These are phyloP conservation scores for Achroia grisella DNA, from an alignment of 1,140 invertebrate species.

Conservation along the genomic window DNA sequence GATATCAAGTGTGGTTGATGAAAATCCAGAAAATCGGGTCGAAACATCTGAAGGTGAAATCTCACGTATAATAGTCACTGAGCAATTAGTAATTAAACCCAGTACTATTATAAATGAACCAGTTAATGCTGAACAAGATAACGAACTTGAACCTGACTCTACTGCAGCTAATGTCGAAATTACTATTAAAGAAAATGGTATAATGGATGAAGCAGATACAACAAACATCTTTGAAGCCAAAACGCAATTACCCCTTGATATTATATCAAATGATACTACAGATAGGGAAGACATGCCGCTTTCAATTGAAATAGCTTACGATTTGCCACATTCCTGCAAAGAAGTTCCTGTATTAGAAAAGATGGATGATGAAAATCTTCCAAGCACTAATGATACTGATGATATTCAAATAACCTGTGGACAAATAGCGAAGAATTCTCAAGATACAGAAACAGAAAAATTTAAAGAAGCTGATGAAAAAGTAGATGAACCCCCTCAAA, in stretches of 20 bases:
- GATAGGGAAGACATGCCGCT: conserved; percentile 29
- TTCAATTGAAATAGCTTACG: conserved; percentile 46
- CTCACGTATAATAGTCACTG: no score
- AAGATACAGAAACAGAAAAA: conserved; percentile 28
- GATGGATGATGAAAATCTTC: conserved; percentile 44
- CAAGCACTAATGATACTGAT: conserved; percentile 52
- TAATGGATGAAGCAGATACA: not conserved
- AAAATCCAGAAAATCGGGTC: conserved; percentile 1
- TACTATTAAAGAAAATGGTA: not conserved
- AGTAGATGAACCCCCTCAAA: conserved; percentile 15
- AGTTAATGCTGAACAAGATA: no score
- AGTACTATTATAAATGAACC: no score
- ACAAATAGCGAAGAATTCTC: conserved; percentile 32
- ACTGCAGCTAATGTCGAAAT: no score
- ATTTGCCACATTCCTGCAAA: conserved; percentile 26
- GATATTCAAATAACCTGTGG: conserved; percentile 59
- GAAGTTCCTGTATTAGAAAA: conserved; percentile 36
- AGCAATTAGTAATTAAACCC: no score
- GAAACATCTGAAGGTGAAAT: conserved; percentile 2
- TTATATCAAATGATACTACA: conserved; percentile 25
- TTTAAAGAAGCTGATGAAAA: conserved; percentile 15
- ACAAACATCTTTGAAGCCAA: conserved; percentile 30
- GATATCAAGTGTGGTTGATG: not conserved
- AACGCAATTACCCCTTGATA: conserved; percentile 33
- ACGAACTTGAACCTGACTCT: no score